A percentile compares a stretch with the other conserved stretches of the same genome.
phyloP scores from a whole-genome alignment of 2,888 invertebrate species.

The Tipula lateralis region DNA sequence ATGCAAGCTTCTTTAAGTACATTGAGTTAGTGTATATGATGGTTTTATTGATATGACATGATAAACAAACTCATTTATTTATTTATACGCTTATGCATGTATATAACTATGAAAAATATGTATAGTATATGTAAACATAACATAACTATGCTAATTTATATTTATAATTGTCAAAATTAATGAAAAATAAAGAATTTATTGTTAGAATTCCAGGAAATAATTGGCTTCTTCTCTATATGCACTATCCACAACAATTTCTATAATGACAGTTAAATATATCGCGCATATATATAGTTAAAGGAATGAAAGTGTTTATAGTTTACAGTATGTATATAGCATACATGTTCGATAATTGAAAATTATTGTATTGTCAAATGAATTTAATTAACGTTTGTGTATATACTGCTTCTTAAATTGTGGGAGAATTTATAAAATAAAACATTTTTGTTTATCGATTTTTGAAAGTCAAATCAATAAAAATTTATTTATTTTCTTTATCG shows the following conservation, averaged over 20 bases:
- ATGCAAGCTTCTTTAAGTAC: background rate
- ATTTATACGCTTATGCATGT: background rate
- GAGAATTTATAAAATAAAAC: background rate
- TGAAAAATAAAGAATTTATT: background rate
- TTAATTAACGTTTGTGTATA: background rate
- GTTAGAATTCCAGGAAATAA: background rate
- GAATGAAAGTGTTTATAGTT: background rate
- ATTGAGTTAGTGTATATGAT: background rate
- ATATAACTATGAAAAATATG: background rate
- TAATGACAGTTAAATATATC: background rate
- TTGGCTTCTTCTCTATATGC: background rate
- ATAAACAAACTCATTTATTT: background rate
- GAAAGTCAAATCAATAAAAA: background rate
- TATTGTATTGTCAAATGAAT: background rate
- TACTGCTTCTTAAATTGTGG: background rate
- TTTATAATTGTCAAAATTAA: conserved; percentile 3
- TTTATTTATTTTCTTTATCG: background rate
- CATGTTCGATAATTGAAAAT: conserved; percentile 14
- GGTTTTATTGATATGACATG: background rate
- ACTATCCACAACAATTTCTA: background rate
- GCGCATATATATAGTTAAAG: background rate
- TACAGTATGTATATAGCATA: background rate
- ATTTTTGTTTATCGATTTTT: background rate
- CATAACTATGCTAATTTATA: background rate
- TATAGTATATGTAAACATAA: background rate